Evolutionary conservation across 2,888 invertebrate species (phyloP).

Genomic region (Agrilus cyanescens): DNA sequence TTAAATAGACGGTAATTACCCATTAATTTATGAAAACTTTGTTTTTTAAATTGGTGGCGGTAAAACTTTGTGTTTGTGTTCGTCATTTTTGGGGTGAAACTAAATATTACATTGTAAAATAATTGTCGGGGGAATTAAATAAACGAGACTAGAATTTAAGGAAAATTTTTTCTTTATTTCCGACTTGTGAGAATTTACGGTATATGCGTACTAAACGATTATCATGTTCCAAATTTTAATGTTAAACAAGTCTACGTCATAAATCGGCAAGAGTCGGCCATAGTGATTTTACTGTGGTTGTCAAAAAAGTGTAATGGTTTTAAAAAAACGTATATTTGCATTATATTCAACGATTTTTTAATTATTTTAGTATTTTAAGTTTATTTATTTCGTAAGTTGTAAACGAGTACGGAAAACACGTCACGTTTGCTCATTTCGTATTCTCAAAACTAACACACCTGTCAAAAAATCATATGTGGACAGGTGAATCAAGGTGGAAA

Average conservation of each 20-base stretch:
- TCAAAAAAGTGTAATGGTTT: constrained; percentile 27
- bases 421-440: too few species aligned
- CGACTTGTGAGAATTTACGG: not conserved
- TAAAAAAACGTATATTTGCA: constrained; percentile 19
- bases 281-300: constrained; percentile 26
- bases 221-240: not conserved
- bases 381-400: constrained; percentile 9
- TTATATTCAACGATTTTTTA: constrained; percentile 19
- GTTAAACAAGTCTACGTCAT: constrained; percentile 5
- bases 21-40: constrained; percentile 19
- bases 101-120: too few species aligned
- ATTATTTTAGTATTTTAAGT: constrained; percentile 13
- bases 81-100: too few species aligned
- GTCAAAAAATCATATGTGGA: constrained; percentile 22
- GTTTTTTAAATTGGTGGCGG: not conserved
- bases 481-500: constrained; percentile 21
- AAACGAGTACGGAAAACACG: constrained; percentile 3
- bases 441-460: constrained; percentile 17
- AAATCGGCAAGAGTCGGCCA: constrained; percentile 25
- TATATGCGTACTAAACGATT: not conserved
- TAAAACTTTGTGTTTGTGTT: not conserved
- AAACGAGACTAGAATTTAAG: too few species aligned
- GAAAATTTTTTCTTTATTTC: too few species aligned
- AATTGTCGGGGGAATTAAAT: too few species aligned
- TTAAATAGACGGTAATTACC: constrained; percentile 64